Conservation (phyloP, 2,888 invertebrate genomes). For the Scaptomyza caliginosa region DNA sequence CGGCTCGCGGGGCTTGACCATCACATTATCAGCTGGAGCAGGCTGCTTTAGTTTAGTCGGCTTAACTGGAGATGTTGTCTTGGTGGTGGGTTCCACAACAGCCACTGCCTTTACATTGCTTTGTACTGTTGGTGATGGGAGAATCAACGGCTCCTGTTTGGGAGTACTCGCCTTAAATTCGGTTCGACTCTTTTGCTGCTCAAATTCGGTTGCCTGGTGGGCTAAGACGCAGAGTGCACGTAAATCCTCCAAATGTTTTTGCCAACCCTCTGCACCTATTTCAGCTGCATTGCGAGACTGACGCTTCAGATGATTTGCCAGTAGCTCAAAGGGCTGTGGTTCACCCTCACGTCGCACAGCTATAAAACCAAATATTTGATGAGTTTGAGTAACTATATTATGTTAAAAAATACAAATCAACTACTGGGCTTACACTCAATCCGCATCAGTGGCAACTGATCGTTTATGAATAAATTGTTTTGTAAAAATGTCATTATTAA, state of each 20-base stretch:
- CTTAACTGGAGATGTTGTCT: slow-evolving; percentile 52
- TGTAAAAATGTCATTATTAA: slow-evolving; percentile 90
- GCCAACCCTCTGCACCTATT: slow-evolving; percentile 79
- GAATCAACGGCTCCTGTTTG: slow-evolving; percentile 81
- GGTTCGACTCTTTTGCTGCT: slow-evolving; percentile 80
- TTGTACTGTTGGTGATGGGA: slow-evolving; percentile 24
- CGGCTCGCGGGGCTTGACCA: slow-evolving; percentile 45
- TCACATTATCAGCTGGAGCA: slow-evolving; percentile 5
- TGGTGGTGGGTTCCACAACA: slow-evolving; percentile 57
- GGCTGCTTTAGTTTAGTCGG: slow-evolving; percentile 14
- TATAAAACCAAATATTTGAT: slow-evolving; percentile 65
- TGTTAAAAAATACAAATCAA: background rate
- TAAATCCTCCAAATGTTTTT: slow-evolving; percentile 82
- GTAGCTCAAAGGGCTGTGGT: slow-evolving; percentile 85
- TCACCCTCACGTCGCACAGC: slow-evolving; percentile 87
- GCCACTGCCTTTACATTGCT: slow-evolving; percentile 50
- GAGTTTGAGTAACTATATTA: background rate
- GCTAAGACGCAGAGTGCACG: slow-evolving; percentile 82
- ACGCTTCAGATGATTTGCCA: slow-evolving; percentile 84
- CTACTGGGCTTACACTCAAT: slow-evolving; percentile 88
- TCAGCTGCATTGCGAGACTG: slow-evolving; percentile 80
- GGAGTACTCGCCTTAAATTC: slow-evolving; percentile 79
- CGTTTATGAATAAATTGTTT: slow-evolving; percentile 90
- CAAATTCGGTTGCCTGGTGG: slow-evolving; percentile 83
- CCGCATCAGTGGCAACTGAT: slow-evolving; percentile 89